Evolutionary conservation across 2,888 invertebrate genomes (phyloP).

Genomic region (Chrysolina oricalcia): DNA sequence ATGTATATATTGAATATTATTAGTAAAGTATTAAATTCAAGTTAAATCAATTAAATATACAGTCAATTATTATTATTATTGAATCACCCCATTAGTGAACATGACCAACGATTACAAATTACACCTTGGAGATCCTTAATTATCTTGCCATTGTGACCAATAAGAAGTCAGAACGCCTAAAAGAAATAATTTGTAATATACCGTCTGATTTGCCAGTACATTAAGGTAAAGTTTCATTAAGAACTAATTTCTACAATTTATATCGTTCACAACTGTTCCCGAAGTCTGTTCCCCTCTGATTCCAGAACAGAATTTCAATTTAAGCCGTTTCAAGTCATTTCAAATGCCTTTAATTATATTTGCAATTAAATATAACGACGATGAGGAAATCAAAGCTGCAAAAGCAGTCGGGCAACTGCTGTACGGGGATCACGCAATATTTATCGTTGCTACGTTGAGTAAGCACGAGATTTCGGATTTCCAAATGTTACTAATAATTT

Average conservation of each 20-base stretch:
- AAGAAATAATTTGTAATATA: slow-evolving; percentile 28
- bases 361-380: slow-evolving; percentile 35
- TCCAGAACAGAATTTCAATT: slow-evolving; percentile 33
- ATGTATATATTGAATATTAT: too few species aligned
- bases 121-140: not conserved
- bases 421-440: slow-evolving; percentile 17
- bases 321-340: slow-evolving; percentile 32
- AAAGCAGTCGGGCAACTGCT: slow-evolving; percentile 10
- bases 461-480: too few species aligned
- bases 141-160: not conserved
- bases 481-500: too few species aligned
- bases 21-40: too few species aligned
- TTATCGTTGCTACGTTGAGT: not conserved
- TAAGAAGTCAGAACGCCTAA: not conserved
- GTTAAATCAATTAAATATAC: too few species aligned
- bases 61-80: too few species aligned
- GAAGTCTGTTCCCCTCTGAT: slow-evolving; percentile 30
- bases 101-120: not conserved
- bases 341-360: slow-evolving; percentile 34
- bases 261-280: slow-evolving; percentile 31
- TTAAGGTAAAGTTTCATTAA: slow-evolving; percentile 30
- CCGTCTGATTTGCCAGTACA: slow-evolving; percentile 28
- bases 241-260: slow-evolving; percentile 31
- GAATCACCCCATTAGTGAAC: too few species aligned
- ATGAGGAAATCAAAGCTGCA: slow-evolving; percentile 34